Base-by-base conservation (phyloP, 2,888 invertebrate species). In the Acleris cristana region DNA sequence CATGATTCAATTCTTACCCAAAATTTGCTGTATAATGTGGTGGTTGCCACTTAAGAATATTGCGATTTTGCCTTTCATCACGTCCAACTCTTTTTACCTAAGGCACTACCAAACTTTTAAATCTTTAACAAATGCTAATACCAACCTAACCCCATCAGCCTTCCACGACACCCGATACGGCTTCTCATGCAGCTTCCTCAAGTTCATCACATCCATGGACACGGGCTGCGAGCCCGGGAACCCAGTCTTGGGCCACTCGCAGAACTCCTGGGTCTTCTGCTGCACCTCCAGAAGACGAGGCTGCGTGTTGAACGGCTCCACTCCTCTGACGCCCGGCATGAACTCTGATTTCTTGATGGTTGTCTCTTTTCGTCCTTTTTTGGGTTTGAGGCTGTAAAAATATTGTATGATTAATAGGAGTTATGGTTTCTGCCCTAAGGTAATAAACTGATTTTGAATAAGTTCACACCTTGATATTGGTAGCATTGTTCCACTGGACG, bases 81-180 rank as follows among this genome's bases (percentile, higher is more conserved):
- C 26, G 26, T 26, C 26, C 2, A 26, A 26, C 26, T 26, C 26
- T 26, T 7, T 26, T 26, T 26, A 26, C 7, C 26, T 8, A 26
- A 26, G 26, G 26, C 26, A 26, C 26, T 8, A 26, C 26, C 7
- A 26, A 26, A 8, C 26, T 26, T 26, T 26, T 26, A 26, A 26
- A 26, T 26, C 7, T 26, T 7, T 8, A 26, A 26, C 26, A 6
- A 26, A 26, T 8, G 7, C 26, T 26, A 26, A 40, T 18, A 70
- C 74, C 82, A 83, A 97, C 96, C 98, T 95, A 44, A 97, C 97
- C 48, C 99, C 99, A 87, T 99, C 99, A 12, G 99, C 99, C 85
- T 99, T 99, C 99, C 99, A 99, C 2, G 99, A 99, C 1, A 99
- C 99, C 83, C 96, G 95, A 82, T 99, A 99, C 0, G 97, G 97